Evolutionary conservation across 1,140 invertebrate genomes (phyloP), one percentile per base, ranked within the genome.

Genomic region (Ditylenchus dipsaci): DNA sequence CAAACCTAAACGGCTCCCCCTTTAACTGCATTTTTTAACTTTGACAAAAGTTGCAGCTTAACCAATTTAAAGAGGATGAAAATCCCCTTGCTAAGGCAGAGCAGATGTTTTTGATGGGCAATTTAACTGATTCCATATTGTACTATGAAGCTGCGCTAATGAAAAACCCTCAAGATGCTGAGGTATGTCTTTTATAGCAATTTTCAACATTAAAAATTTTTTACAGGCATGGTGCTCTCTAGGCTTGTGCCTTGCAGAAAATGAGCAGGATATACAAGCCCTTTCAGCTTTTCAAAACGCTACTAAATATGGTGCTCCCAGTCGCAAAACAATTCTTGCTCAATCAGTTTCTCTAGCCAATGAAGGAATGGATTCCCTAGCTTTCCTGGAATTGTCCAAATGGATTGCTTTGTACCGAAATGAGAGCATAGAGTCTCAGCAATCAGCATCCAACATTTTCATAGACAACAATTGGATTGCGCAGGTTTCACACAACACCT

Each of bases 91-190:
- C 90, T 82, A 89, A 91, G 78, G 95, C 93, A 0, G 89, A 92
- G 78, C 86, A 89, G 76, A 89, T 89, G 79, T 84, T 96, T 63
- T 87, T 88, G 78, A 87, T 88, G 71, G 93, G 93, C 27, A 93
- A 97, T 85, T 88, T 97, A 66, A 91, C 93, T 19, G 91, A 91
- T 75, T 95, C 95, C 27, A 93, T 97, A 0, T 85, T 98, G 1
- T 90, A 93, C 78, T 97, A 97, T 86, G 95, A 99, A 86, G 91
- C 92, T 65, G 93, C 93, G 47, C 91, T 90, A 8, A 90, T 93
- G 82, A 89, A 93, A 83, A 86, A 92, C 68, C 88, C 90, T 1
- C 86, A 89, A 42, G 90, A 91, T 83, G 83, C 88, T 0, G 89
- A 93, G 84, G 90, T 90, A 27, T 71, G 69, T 19, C 11, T n/a